Base-by-base conservation (phyloP, 2,888 invertebrate genomes). In the Phrixothrix hirtus region DNA sequence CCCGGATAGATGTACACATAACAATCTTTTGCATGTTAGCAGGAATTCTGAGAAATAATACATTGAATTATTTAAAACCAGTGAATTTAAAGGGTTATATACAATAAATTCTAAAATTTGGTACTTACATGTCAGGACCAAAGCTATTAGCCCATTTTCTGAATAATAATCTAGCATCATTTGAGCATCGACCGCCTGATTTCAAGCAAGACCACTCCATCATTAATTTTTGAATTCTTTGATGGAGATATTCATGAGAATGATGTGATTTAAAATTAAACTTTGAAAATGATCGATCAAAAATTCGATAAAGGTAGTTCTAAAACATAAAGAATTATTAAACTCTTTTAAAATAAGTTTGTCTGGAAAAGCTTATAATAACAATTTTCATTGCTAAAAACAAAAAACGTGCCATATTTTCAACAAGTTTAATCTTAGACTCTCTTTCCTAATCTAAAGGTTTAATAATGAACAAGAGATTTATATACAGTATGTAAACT, bases 1-100 rank as follows among this genome's bases (percentile, higher is more conserved):
- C 78, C 25, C 80, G 76, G 26, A 88, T 76, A 0, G 84, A 84
- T 1, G 82, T 82, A 64, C 88, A 88, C 67, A 86, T 87, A 25
- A 86, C 82, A 4, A 80, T 78, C 1, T 77, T 72, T 54, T 83
- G 81, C 15, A 87, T 68, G 68, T 85, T 83, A 6, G 84, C 81
- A 27, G 82, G 78, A 44, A 88, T 80, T 36, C 84, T 84, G 59
- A 21, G 9, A 34, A 13, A n/a, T n/a, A n/a, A n/a, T n/a, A n/a
- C n/a, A n/a, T n/a, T n/a, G n/a, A n/a, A n/a, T n/a, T n/a, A n/a
- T n/a, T n/a, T n/a, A n/a, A n/a, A n/a, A n/a, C n/a, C n/a, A n/a
- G n/a, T n/a, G n/a, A n/a, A n/a, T n/a, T n/a, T n/a, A n/a, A n/a
- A n/a, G n/a, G n/a, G n/a, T n/a, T n/a, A n/a, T n/a, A n/a, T n/a